Evolutionary conservation across 92 coral and sea anemone species (phyloP), one percentile per base, ranked within the genome.

Genomic region (Nematostella vectensis): DNA sequence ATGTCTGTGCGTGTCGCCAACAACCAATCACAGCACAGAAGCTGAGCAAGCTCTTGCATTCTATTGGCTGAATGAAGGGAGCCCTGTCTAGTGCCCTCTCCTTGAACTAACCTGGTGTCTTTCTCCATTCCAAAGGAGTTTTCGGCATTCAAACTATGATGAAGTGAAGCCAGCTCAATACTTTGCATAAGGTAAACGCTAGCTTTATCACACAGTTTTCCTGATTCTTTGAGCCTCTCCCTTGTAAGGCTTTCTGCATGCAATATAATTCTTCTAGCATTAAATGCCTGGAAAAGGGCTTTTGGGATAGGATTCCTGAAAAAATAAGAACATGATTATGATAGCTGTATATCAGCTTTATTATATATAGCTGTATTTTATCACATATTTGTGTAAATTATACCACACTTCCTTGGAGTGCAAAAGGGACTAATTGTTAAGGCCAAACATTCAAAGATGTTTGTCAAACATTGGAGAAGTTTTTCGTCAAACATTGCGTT

Each of bases 1-100:
- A 84, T 50, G 24, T 84, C 94, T 10, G 75, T 71, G 31, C 94
- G 74, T 6, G 88, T 84, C 24, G 75, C 81, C 42, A 84, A 48
- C 29, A 84, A 58, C 94, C 94, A 84, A 70, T 84, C 94, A 62
- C 94, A 84, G 62, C 94, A 84, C 42, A 84, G 65, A 45, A 84
- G 61, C 57, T 79, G 94, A 60, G 69, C 87, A 23, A 84, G 58
- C 69, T 79, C 78, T 45, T 68, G 67, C 24, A 72, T 60, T 17
- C 72, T 67, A 30, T 54, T 65, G 31, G 61, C 40, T 8, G 48
- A 47, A 52, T 71, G 80, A n/a, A n/a, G n/a, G n/a, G n/a, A n/a
- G n/a, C n/a, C n/a, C n/a, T n/a, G n/a, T n/a, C n/a, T n/a, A 33
- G 40, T 33, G 40, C 15, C 15, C 15, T 33, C 40, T 33, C 40